Conservation (phyloP, 2,888 invertebrate genomes). For the Odontocolon sp. region DNA sequence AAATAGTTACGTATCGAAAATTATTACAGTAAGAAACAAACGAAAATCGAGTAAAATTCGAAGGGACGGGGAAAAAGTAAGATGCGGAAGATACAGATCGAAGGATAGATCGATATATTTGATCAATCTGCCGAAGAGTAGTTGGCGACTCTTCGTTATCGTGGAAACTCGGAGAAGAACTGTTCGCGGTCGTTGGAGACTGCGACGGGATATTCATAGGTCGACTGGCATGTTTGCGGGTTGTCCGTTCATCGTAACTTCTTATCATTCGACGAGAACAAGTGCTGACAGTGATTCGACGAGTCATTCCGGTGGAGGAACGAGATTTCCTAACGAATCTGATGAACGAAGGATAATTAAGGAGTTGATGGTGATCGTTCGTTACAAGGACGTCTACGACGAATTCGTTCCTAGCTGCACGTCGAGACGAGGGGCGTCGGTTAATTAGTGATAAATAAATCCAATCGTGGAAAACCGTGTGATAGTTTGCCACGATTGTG, state of each 20-base stretch:
- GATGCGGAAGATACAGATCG: neutral
- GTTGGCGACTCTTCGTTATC: neutral
- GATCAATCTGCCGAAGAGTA: neutral
- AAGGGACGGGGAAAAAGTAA: neutral
- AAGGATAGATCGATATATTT: slow-evolving; percentile 21
- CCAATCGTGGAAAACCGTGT: slow-evolving; percentile 1
- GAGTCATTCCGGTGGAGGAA: neutral
- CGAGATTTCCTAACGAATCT: neutral
- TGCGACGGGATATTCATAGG: neutral
- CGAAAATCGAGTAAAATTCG: neutral
- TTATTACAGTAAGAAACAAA: neutral
- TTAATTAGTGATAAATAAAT: slow-evolving; percentile 21
- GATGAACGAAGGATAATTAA: neutral
- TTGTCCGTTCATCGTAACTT: neutral
- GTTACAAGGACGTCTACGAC: slow-evolving; percentile 5
- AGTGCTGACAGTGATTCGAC: neutral
- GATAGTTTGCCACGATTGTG: neutral
- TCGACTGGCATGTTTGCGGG: slow-evolving; percentile 27
- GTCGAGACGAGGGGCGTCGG: neutral
- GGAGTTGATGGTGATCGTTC: neutral
- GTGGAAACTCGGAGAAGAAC: neutral
- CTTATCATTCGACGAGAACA: neutral
- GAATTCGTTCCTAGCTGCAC: neutral
- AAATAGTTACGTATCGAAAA: neutral
- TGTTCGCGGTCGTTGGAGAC: neutral